These are phyloP conservation scores for Chelidonichthys spinosus DNA, from an alignment of 2,797 vertebrate genomes.

Conservation along the genomic window DNA sequence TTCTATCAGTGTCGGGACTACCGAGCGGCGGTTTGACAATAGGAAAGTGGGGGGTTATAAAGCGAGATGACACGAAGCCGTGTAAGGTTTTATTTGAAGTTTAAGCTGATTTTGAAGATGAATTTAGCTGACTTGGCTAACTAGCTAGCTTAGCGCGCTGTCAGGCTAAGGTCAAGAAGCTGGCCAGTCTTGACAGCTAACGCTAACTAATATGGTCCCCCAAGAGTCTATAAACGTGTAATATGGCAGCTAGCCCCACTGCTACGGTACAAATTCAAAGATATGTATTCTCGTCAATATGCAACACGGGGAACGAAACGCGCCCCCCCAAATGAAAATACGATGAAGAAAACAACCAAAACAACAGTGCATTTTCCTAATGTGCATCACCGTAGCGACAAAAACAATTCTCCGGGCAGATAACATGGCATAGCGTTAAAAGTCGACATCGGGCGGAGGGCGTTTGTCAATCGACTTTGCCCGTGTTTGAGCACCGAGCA, in stretches of 20 bases:
- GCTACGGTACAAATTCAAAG: too few species aligned
- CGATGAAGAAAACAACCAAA: too few species aligned
- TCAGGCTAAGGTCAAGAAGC: conserved; percentile 81
- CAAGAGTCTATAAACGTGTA: conserved; percentile 16
- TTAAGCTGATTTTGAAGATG: neutral
- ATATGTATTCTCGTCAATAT: too few species aligned
- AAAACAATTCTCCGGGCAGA: too few species aligned
- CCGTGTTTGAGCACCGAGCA: too few species aligned
- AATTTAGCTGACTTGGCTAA: conserved; percentile 29
- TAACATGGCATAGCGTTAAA: too few species aligned
- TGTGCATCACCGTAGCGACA: too few species aligned
- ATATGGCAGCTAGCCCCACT: conserved; percentile 4
- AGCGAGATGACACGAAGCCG: neutral
- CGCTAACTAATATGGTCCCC: conserved; percentile 45
- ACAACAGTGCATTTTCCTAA: too few species aligned
- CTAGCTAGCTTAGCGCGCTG: conserved; percentile 58
- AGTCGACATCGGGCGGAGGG: too few species aligned
- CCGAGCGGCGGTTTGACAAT: neutral
- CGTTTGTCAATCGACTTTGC: too few species aligned
- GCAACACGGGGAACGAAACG: neutral
- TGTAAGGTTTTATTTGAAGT: neutral
- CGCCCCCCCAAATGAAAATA: too few species aligned
- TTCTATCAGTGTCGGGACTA: neutral
- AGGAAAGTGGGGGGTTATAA: neutral
- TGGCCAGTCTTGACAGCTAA: conserved; percentile 66